Base-by-base conservation (phyloP, 2,888 invertebrate species). In the Creontiades dilutus region DNA sequence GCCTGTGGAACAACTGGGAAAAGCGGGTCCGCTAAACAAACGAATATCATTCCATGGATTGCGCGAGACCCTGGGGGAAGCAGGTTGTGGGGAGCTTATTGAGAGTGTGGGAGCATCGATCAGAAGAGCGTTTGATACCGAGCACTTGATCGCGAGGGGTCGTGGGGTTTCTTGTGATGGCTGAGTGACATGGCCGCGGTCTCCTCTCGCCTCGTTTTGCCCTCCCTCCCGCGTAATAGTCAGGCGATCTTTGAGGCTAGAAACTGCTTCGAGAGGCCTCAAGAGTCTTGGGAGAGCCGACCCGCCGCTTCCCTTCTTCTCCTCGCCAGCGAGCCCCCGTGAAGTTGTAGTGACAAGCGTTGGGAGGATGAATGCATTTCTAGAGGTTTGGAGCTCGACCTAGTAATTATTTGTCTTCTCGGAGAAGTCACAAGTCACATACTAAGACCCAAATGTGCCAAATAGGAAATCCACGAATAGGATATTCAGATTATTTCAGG, bases 161-260 rank as follows among this genome's bases (percentile, higher is more conserved):
- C n/a, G 48, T 16, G 37, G 86, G 48, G 78, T 80, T 88, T 88
- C 88, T 88, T 88, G 88, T 78, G 88, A 88, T 88, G 88, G 78
- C 88, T 88, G 88, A 88, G 80, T 88, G 88, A 88, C 88, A 88
- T 88, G 88, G 88, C 88, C 80, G 88, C 88, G 48, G 87, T 76
- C 78, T 52, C 55, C 76, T 28, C 52, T 85, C 57, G 28, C 75
- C 82, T 82, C 47, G 37, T 75, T 86, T 86, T 23, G 75, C 86
- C 86, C 37, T 75, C 55, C 55, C 37, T 37, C 86, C n/a, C 86
- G 68, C 86, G 86, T 86, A 86, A 86, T 86, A 86, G 86, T 75
- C 75, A 46, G 23, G 14, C 80, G 80, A 80, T 46, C 80, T 80
- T 37, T 46, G 27, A 23, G 80, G 52, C 52, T 82, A 47, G 80